These are phyloP conservation scores for Trachelus troglodyta DNA, from an alignment of 2,888 invertebrate species.

Conservation along the genomic window DNA sequence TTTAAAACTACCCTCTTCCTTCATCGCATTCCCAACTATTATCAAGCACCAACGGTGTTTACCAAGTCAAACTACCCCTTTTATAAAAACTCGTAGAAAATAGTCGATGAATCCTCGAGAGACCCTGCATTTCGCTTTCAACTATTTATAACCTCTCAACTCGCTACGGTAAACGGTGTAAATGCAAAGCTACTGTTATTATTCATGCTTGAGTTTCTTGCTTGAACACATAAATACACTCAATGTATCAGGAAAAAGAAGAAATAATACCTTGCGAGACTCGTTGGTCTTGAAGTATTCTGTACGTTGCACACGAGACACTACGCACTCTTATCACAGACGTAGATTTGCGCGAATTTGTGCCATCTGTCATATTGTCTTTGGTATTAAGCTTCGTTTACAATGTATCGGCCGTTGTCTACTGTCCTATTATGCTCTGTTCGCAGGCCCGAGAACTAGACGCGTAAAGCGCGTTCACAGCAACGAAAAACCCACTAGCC, in stretches of 20 bases:
- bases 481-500: conserved; percentile 66
- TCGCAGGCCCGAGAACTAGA: conserved; percentile 72
- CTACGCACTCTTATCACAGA: background rate
- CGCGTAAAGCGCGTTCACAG: conserved; percentile 65
- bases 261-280: background rate
- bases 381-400: background rate
- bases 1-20: conserved; percentile 10
- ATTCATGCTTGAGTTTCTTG: background rate
- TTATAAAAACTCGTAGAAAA: background rate
- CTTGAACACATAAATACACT: background rate
- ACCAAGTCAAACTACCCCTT: background rate
- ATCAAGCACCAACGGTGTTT: background rate
- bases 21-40: background rate
- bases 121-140: background rate
- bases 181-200: background rate
- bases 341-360: background rate
- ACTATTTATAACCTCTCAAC: background rate
- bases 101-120: background rate
- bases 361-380: background rate
- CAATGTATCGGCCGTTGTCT: background rate
- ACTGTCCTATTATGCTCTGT: background rate
- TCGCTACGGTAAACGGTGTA: background rate
- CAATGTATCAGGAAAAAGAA: background rate
- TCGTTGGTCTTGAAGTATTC: background rate
- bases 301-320: background rate